phyloP scores from a whole-genome alignment of 1,140 invertebrate species.

The Sminthurinus signatus region DNA sequence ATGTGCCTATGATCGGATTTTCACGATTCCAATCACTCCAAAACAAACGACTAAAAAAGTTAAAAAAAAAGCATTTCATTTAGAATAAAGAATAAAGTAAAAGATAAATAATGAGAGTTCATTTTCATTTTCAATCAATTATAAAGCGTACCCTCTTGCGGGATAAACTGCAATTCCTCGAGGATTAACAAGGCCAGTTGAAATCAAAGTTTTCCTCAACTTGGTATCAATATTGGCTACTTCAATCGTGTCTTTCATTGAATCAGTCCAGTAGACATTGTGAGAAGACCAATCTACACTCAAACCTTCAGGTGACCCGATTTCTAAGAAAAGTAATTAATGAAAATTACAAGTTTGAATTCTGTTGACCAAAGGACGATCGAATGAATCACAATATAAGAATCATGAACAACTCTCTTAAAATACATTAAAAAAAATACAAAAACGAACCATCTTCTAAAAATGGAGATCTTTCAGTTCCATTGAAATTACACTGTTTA shows the following conservation, averaged over 20 bases:
- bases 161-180: slow-evolving; percentile 92
- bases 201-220: slow-evolving; percentile 66
- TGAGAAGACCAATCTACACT: slow-evolving; percentile 85
- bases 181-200: slow-evolving; percentile 75
- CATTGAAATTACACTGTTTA: slow-evolving; percentile 65
- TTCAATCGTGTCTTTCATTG: slow-evolving; percentile 77
- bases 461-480: slow-evolving; percentile 58
- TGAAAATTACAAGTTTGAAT: not conserved
- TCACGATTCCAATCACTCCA: slow-evolving; percentile 97
- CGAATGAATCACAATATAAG: not conserved
- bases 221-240: slow-evolving; percentile 79
- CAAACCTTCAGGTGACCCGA: slow-evolving; percentile 85
- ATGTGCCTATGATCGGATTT: slow-evolving; percentile 83
- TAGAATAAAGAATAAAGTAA: not conserved
- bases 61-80: slow-evolving; percentile 6
- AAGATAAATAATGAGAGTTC: not conserved
- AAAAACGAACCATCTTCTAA: slow-evolving; percentile 52
- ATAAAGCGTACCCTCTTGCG: slow-evolving; percentile 61
- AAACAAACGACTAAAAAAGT: slow-evolving; percentile 71
- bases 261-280: slow-evolving; percentile 96
- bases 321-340: slow-evolving; percentile 51
- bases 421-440: not conserved
- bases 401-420: not conserved
- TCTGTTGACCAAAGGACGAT: too few species aligned
- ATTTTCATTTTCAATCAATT: not conserved